A percentile compares a stretch with the other conserved stretches of the same genome.
Evolutionary conservation across 2,113 vertebrate species (phyloP).

Genomic region (Plectropomus leopardus): DNA sequence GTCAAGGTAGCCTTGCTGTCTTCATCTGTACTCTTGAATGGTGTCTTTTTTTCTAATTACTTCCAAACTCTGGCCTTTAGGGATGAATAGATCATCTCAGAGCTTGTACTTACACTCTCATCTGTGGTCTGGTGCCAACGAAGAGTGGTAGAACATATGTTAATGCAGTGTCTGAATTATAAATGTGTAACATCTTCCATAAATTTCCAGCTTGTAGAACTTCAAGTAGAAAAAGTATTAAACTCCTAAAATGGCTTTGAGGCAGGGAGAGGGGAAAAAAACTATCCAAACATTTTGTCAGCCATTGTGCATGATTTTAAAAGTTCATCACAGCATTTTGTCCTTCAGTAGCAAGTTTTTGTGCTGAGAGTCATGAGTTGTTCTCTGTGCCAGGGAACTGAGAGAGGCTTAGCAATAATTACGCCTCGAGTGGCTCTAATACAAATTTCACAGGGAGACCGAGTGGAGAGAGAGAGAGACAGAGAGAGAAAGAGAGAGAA

Average conservation of each 20-base stretch:
- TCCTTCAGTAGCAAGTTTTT: slow-evolving; percentile 68
- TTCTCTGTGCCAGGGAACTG: slow-evolving; percentile 61
- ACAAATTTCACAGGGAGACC: slow-evolving; percentile 74
- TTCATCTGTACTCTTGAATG: not conserved
- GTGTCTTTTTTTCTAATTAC: not conserved
- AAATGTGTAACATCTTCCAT: slow-evolving; percentile 49
- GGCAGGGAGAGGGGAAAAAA: slow-evolving; percentile 30
- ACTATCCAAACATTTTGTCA: slow-evolving; percentile 67
- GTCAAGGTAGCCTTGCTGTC: not conserved
- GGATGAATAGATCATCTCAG: slow-evolving; percentile 10
- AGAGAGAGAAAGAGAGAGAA: slow-evolving; percentile 19
- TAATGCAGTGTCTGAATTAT: slow-evolving; percentile 52
- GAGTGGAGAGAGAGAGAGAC: slow-evolving; percentile 39
- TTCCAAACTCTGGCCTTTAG: not conserved
- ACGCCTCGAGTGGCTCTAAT: slow-evolving; percentile 78
- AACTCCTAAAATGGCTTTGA: slow-evolving; percentile 53
- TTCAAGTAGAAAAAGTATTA: slow-evolving; percentile 27
- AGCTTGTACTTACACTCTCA: not conserved
- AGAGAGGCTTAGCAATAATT: slow-evolving; percentile 78
- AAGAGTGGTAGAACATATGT: slow-evolving; percentile 28
- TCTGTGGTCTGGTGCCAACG: slow-evolving; percentile 1
- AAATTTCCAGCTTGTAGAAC: slow-evolving; percentile 31
- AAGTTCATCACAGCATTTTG: slow-evolving; percentile 72
- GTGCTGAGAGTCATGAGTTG: slow-evolving; percentile 71
- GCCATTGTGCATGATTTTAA: slow-evolving; percentile 57